Evolutionary conservation across 23 tunicate genomes (phyloP).

Genomic region (Styela plicata): DNA sequence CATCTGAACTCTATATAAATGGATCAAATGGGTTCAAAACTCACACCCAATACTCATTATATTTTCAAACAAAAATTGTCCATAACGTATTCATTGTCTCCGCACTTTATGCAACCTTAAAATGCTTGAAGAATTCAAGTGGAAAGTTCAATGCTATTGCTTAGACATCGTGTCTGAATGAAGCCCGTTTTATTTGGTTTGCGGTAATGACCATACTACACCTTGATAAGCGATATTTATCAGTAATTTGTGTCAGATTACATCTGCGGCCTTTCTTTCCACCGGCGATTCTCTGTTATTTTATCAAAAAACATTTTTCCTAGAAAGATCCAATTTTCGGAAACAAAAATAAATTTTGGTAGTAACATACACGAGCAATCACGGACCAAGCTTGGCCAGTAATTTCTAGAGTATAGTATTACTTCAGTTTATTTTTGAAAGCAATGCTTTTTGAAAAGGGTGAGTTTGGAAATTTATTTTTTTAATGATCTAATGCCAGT

Average conservation of each 20-base stretch:
- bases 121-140: no score
- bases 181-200: background rate
- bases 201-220: background rate
- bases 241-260: background rate
- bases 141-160: no score
- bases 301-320: background rate
- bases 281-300: background rate
- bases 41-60: no score
- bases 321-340: background rate
- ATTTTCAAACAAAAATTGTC: no score
- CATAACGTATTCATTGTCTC: no score
- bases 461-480: no score
- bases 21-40: no score
- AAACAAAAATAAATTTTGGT: background rate
- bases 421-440: background rate
- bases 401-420: no score
- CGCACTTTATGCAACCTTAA: no score
- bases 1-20: no score
- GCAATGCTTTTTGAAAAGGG: no score
- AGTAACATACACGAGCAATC: background rate
- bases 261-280: background rate
- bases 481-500: background rate
- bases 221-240: background rate
- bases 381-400: background rate
- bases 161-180: background rate